Percentiles rank a stretch among this genome's conserved stretches.
These are phyloP conservation scores for Pseudorhiza aurosa DNA, from an alignment of 30 jellyfish, hydroid and myxozoan genomes.

Conservation along the genomic window DNA sequence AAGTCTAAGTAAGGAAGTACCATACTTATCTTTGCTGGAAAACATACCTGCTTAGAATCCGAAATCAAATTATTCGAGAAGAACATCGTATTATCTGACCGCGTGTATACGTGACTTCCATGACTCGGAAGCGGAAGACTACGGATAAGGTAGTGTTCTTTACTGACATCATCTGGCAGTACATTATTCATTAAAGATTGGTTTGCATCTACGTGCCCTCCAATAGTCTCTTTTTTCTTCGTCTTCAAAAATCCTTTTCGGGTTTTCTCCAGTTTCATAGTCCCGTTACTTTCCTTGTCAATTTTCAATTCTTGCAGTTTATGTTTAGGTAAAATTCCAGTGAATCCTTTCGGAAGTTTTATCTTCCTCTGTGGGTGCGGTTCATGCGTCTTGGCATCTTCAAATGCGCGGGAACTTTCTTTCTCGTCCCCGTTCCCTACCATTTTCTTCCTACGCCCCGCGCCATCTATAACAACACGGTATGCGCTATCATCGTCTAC, in stretches of 20 bases:
- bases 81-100: conserved; percentile 23
- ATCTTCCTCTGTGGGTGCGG: conserved; percentile 53
- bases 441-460: background rate
- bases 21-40: too few relatives aligned
- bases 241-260: background rate
- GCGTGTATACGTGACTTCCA: conserved; percentile 43
- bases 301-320: background rate
- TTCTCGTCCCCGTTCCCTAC: background rate
- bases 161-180: background rate
- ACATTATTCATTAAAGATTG: background rate
- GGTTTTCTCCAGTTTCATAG: background rate
- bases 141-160: conserved; percentile 60
- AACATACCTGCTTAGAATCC: conserved; percentile 50
- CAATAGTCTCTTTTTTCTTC: background rate
- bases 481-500: background rate
- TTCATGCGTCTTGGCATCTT: background rate
- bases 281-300: background rate
- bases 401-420: background rate
- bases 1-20: too few relatives aligned
- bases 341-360: conserved; percentile 62
- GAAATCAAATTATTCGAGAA: conserved; percentile 5
- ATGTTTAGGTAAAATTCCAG: conserved; percentile 50
- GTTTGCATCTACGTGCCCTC: background rate
- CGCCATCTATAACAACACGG: conserved; percentile 4
- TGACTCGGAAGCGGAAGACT: conserved; percentile 58